These are phyloP conservation scores for Liodrosophila aerea DNA, from an alignment of 2,888 invertebrate species.

Conservation along the genomic window DNA sequence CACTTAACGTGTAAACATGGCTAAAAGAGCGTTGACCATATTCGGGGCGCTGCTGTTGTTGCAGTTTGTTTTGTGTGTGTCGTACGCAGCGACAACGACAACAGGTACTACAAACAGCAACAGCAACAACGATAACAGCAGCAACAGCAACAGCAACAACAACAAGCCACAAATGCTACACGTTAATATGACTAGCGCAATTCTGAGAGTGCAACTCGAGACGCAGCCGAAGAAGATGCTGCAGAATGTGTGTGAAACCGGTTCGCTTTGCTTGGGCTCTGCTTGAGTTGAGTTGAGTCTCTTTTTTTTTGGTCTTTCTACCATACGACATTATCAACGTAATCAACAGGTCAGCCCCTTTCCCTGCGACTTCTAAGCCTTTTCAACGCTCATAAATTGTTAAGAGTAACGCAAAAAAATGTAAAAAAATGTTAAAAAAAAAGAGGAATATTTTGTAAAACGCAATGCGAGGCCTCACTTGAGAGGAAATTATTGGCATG, in stretches of 20 bases:
- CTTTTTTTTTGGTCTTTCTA: slow-evolving; percentile 28
- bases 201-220: slow-evolving; percentile 51
- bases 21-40: slow-evolving; percentile 77
- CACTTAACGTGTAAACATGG: slow-evolving; percentile 77
- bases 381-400: slow-evolving; percentile 78
- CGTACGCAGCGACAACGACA: slow-evolving; percentile 63
- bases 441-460: slow-evolving; percentile 66
- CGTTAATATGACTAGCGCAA: slow-evolving; percentile 72
- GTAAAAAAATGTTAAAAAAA: too few species aligned
- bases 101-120: slow-evolving; percentile 56
- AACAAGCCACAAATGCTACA: slow-evolving; percentile 64
- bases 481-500: slow-evolving; percentile 53
- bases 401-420: slow-evolving; percentile 53
- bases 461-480: slow-evolving; percentile 60
- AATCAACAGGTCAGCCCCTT: slow-evolving; percentile 57
- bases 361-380: slow-evolving; percentile 61
- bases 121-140: slow-evolving; percentile 30
- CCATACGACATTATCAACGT: slow-evolving; percentile 73
- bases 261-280: slow-evolving; percentile 30
- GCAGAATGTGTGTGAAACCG: slow-evolving; percentile 50
- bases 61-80: slow-evolving; percentile 44
- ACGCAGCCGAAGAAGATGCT: slow-evolving; percentile 43
- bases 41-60: slow-evolving; percentile 53
- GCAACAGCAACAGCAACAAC: slow-evolving; percentile 32
- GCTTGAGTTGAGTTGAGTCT: too few species aligned